Evolutionary conservation across 2,888 invertebrate genomes (phyloP).

Genomic region (Dysmachus trigonus): DNA sequence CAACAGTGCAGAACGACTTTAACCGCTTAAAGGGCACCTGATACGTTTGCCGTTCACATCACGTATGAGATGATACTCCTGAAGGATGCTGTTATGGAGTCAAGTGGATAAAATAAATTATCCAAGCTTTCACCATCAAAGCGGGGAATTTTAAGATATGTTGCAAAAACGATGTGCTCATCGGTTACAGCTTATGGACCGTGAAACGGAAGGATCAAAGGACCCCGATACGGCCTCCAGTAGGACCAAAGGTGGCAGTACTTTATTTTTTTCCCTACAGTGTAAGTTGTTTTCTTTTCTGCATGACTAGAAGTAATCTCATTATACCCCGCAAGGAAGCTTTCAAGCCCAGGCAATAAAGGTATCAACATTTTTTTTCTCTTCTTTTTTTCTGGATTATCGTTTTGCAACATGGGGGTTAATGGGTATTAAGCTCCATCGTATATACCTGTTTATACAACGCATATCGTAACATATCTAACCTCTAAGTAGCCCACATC

Average conservation of each 20-base stretch:
- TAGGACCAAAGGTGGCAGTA: not conserved
- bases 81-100: slow-evolving; percentile 37
- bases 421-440: not conserved
- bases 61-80: slow-evolving; percentile 38
- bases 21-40: slow-evolving; percentile 36
- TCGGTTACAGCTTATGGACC: slow-evolving; percentile 28
- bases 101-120: slow-evolving; percentile 42
- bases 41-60: slow-evolving; percentile 34
- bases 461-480: not conserved
- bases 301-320: slow-evolving; percentile 1
- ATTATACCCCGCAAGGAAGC: not conserved
- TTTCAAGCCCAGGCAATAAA: not conserved
- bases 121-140: slow-evolving; percentile 34
- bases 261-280: slow-evolving; percentile 5
- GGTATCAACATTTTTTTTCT: no score
- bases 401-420: not conserved
- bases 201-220: slow-evolving; percentile 33
- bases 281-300: not conserved
- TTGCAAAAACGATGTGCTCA: slow-evolving; percentile 9
- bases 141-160: slow-evolving; percentile 22
- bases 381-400: not conserved
- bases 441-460: not conserved
- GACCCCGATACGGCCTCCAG: not conserved
- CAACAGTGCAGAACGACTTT: not conserved
- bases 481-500: not conserved